Evolutionary conservation across 2,113 vertebrate genomes (phyloP).

Genomic region (Dicentrarchus labrax): DNA sequence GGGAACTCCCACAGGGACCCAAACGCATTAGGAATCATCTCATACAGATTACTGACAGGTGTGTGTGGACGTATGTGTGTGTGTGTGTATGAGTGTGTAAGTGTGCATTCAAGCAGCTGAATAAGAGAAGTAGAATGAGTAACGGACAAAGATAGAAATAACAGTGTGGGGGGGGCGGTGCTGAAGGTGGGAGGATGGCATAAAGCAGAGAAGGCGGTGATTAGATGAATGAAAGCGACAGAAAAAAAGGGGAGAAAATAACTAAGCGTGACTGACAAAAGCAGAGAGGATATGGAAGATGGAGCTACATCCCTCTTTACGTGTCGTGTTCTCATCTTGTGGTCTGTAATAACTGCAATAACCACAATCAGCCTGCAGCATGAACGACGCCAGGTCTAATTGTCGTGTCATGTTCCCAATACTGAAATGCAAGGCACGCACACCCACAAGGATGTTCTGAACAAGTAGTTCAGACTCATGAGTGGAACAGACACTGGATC

Average conservation of each 20-base stretch:
- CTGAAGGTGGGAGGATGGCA: slow-evolving; percentile 41
- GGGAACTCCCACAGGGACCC: slow-evolving; percentile 78
- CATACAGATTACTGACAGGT: slow-evolving; percentile 82
- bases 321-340: slow-evolving; percentile 60
- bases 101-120: slow-evolving; percentile 62
- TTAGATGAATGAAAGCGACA: slow-evolving; percentile 27
- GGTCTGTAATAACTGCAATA: slow-evolving; percentile 72
- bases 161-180: neutral
- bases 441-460: slow-evolving; percentile 35
- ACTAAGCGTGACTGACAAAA: slow-evolving; percentile 15
- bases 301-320: slow-evolving; percentile 53
- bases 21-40: slow-evolving; percentile 83
- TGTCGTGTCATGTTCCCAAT: slow-evolving; percentile 68
- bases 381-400: slow-evolving; percentile 68
- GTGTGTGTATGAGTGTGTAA: slow-evolving; percentile 33
- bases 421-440: slow-evolving; percentile 48
- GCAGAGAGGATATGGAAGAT: slow-evolving; percentile 43
- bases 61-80: slow-evolving; percentile 56
- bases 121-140: slow-evolving; percentile 67
- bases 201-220: slow-evolving; percentile 37
- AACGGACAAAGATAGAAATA: slow-evolving; percentile 64
- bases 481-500: slow-evolving; percentile 26
- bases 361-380: slow-evolving; percentile 66
- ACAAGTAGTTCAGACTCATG: slow-evolving; percentile 31
- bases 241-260: slow-evolving; percentile 15